Conservation (phyloP, 2,888 invertebrate genomes). For the Monoplex corrugatus region DNA sequence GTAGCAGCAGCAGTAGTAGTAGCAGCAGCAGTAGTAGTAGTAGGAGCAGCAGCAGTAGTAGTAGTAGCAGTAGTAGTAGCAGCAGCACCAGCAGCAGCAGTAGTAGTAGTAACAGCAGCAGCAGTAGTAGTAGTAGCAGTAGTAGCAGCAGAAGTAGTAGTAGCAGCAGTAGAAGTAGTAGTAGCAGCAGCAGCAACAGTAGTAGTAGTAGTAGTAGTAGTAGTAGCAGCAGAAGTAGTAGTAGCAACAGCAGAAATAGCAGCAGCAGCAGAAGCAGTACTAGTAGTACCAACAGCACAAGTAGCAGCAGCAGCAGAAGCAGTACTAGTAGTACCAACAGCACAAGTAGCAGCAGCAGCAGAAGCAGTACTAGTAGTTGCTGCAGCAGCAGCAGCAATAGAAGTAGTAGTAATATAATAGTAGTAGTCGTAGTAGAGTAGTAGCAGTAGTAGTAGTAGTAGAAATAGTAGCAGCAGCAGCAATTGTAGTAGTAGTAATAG, state of each 20-base stretch:
- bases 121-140: conserved; percentile 26
- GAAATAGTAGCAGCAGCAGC: no score
- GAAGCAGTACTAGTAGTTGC: no score
- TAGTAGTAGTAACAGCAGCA: conserved; percentile 17
- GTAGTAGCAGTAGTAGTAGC: conserved; percentile 40
- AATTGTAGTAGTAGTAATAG: no score
- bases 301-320: no score
- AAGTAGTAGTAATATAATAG: no score
- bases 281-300: no score
- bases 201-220: conserved; percentile 4
- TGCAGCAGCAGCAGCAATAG: no score
- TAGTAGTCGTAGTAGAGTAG: no score
- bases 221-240: background rate
- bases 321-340: no score
- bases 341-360: no score
- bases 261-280: background rate
- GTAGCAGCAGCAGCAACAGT: background rate
- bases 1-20: conserved; percentile 47
- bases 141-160: conserved; percentile 22
- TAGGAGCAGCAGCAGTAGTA: conserved; percentile 42
- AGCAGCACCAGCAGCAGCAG: conserved; percentile 19
- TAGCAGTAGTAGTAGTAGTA: no score
- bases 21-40: conserved; percentile 46
- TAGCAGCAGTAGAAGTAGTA: conserved; percentile 11
- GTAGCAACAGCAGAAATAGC: background rate